Conservation (phyloP, 2,888 invertebrate species). For the Polietes domitor region DNA sequence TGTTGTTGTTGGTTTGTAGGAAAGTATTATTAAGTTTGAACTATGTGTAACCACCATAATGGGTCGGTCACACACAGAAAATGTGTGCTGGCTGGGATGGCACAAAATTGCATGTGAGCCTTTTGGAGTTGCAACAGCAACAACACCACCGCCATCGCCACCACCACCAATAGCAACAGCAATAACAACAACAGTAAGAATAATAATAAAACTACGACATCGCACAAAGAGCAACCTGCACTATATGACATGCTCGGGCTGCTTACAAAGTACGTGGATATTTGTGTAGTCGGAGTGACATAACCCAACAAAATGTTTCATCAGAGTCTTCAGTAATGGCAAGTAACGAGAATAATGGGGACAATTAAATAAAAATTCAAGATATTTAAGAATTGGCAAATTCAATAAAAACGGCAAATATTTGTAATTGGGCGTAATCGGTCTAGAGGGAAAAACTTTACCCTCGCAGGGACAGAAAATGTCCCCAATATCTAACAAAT, state of each 20-base stretch:
- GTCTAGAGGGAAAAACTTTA: no score
- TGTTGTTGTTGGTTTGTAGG: conserved; percentile 48
- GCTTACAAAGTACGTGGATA: conserved; percentile 62
- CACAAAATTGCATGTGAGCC: conserved; percentile 62
- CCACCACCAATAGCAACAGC: neutral
- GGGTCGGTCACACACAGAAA: conserved; percentile 67
- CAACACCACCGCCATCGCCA: neutral
- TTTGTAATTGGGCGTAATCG: no score
- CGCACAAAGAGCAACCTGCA: conserved; percentile 58
- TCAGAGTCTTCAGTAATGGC: no score
- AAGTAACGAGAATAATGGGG: no score
- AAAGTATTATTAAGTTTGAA: conserved; percentile 65
- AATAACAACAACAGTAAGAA: conserved; percentile 37
- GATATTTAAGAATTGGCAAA: no score
- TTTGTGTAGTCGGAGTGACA: conserved; percentile 24
- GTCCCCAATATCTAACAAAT: no score
- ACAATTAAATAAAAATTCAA: no score
- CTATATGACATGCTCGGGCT: conserved; percentile 63
- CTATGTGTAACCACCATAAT: conserved; percentile 66
- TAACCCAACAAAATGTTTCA: neutral
- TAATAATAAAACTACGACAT: conserved; percentile 58
- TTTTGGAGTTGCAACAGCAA: conserved; percentile 25
- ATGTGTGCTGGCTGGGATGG: conserved; percentile 37
- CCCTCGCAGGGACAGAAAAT: no score
- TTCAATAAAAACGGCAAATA: no score